phyloP scores from a whole-genome alignment of 2,113 vertebrate genomes.

The Verasper variegatus region DNA sequence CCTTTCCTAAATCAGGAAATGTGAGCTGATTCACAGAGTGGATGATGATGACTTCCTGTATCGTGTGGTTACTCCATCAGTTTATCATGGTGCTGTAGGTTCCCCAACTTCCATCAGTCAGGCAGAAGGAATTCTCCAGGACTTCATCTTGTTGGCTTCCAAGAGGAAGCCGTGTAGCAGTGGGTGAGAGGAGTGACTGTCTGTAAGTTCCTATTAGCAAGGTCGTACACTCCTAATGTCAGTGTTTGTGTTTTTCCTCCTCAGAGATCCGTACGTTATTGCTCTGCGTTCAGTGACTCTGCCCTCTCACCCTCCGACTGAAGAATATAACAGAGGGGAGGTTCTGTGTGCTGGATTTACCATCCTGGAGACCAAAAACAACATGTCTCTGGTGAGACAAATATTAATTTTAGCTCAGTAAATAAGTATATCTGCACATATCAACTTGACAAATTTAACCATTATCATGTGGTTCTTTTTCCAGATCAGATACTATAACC shows the following conservation, averaged over 20 bases:
- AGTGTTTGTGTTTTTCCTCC: background rate
- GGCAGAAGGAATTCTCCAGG: slow-evolving; percentile 82
- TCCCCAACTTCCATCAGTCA: slow-evolving; percentile 14
- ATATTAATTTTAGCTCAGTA: accelerated
- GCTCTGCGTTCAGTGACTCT: slow-evolving; percentile 91
- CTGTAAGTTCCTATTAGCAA: background rate
- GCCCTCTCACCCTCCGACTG: slow-evolving; percentile 79
- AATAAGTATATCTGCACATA: background rate
- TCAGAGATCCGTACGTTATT: slow-evolving; percentile 91
- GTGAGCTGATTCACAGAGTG: slow-evolving; percentile 86
- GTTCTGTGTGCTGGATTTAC: slow-evolving; percentile 93
- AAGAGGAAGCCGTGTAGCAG: slow-evolving; percentile 87
- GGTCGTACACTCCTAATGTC: background rate
- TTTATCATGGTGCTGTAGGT: slow-evolving; percentile 16
- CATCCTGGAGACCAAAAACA: slow-evolving; percentile 83
- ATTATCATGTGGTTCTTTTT: background rate
- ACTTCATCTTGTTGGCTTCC: slow-evolving; percentile 92
- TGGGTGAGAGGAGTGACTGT: slow-evolving; percentile 76
- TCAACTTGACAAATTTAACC: background rate
- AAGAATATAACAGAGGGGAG: slow-evolving; percentile 84
- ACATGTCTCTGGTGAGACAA: slow-evolving; percentile 84
- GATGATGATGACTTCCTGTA: slow-evolving; percentile 92
- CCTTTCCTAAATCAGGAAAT: slow-evolving; percentile 76
- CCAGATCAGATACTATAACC: slow-evolving; percentile 94
- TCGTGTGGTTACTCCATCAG: slow-evolving; percentile 85